phyloP scores from a whole-genome alignment of 2,797 vertebrate genomes.

The Serranus cabrilla region DNA sequence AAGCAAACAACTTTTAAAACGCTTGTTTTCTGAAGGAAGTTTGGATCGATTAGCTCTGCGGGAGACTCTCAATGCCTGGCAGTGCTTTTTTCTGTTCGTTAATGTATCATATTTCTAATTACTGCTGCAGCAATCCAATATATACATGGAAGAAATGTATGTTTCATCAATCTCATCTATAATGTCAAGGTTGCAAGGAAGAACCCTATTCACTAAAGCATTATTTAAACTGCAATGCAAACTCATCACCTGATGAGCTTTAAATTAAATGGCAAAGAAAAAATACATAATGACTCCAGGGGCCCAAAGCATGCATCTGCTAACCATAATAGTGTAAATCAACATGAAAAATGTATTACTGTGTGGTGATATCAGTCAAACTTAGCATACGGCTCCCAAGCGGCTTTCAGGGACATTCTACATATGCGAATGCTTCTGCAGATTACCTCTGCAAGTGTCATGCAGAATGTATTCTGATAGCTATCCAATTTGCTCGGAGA shows the following conservation, averaged over 20 bases:
- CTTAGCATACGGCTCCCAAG: conserved; percentile 49
- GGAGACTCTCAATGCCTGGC: too few relatives aligned
- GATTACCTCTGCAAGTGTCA: conserved; percentile 42
- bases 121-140: background rate
- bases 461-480: conserved; percentile 35
- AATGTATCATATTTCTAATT: conserved; percentile 23
- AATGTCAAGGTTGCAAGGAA: conserved; percentile 35
- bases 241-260: conserved; percentile 4
- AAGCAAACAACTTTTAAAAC: too few relatives aligned
- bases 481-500: conserved; percentile 15
- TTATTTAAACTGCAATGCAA: conserved; percentile 26
- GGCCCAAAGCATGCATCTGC: conserved; percentile 33
- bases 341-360: conserved; percentile 53
- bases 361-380: conserved; percentile 49
- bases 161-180: conserved; percentile 37
- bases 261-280: conserved; percentile 50
- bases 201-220: conserved; percentile 17
- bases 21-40: too few relatives aligned
- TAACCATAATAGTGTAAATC: conserved; percentile 39
- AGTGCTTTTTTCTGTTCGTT: background rate
- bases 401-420: conserved; percentile 37
- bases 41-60: too few relatives aligned
- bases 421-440: conserved; percentile 38
- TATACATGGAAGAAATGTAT: conserved; percentile 15
- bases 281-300: conserved; percentile 41